Conservation (phyloP, 2,888 invertebrate species). For the Euclidia mi region DNA sequence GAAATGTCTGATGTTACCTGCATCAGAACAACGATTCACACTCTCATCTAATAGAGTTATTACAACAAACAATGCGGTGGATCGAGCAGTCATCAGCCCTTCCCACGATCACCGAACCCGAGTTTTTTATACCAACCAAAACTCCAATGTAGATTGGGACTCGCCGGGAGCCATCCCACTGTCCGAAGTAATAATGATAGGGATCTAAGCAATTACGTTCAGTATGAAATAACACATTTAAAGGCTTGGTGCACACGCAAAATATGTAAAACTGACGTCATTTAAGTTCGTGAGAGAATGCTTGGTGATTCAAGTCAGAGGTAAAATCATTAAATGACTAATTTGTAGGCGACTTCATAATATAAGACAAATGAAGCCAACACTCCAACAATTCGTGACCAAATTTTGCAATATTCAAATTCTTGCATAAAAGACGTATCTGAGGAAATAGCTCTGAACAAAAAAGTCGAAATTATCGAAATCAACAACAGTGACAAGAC, state of each 20-base stretch:
- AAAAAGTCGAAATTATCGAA: constrained; percentile 19
- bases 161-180: constrained; percentile 81
- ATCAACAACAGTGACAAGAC: constrained; percentile 10
- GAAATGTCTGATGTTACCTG: too few relatives aligned
- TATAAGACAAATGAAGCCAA: constrained; percentile 13
- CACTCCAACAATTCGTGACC: constrained; percentile 5
- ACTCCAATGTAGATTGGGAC: constrained; percentile 65
- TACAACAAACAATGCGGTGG: constrained; percentile 66
- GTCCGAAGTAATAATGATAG: constrained; percentile 81
- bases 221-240: constrained; percentile 73
- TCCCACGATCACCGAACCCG: constrained; percentile 73
- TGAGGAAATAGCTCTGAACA: constrained; percentile 22
- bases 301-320: constrained; percentile 17
- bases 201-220: constrained; percentile 81
- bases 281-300: constrained; percentile 39
- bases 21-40: constrained; percentile 26
- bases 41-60: constrained; percentile 70
- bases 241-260: constrained; percentile 70
- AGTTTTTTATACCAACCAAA: constrained; percentile 68
- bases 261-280: constrained; percentile 70
- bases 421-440: constrained; percentile 2
- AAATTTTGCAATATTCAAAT: constrained; percentile 6
- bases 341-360: constrained; percentile 14
- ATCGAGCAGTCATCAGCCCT: constrained; percentile 63
- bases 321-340: constrained; percentile 18